Percentiles rank a stretch among this genome's conserved stretches.
Evolutionary conservation across 2,797 vertebrate genomes (phyloP).

Genomic region (Syndactyla subalaris): DNA sequence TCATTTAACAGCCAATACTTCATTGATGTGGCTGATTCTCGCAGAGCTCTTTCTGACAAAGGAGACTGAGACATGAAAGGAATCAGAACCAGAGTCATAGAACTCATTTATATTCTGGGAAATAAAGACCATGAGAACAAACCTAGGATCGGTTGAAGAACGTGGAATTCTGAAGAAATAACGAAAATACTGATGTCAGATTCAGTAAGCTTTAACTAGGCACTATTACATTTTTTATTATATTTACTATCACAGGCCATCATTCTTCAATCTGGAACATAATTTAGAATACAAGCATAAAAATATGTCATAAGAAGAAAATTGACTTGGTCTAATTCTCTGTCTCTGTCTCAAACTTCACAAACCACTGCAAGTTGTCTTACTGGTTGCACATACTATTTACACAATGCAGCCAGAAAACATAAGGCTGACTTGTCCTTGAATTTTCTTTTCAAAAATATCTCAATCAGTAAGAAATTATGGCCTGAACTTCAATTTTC

Average conservation of each 20-base stretch:
- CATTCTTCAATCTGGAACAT: not conserved
- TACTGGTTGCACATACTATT: not conserved
- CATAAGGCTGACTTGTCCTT: not conserved
- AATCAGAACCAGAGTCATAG: not conserved
- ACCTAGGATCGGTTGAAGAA: not conserved
- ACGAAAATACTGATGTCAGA: not conserved
- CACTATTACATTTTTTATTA: not conserved
- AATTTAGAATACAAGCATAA: not conserved
- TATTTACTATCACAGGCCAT: not conserved
- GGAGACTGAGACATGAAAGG: not conserved
- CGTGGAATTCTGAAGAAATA: not conserved
- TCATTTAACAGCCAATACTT: not conserved
- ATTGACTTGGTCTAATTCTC: not conserved
- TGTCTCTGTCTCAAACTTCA: not conserved
- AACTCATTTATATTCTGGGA: not conserved
- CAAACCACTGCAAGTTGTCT: not conserved
- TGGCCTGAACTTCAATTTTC: not conserved
- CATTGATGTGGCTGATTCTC: not conserved
- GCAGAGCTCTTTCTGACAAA: not conserved
- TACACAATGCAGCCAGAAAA: not conserved
- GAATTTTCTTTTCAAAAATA: not conserved
- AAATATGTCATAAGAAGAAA: not conserved
- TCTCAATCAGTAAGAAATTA: not conserved
- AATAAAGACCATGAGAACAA: not conserved
- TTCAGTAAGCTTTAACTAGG: not conserved